Evolutionary conservation across 2,113 vertebrate genomes (phyloP).

Genomic region (Psittacus erithacus): DNA sequence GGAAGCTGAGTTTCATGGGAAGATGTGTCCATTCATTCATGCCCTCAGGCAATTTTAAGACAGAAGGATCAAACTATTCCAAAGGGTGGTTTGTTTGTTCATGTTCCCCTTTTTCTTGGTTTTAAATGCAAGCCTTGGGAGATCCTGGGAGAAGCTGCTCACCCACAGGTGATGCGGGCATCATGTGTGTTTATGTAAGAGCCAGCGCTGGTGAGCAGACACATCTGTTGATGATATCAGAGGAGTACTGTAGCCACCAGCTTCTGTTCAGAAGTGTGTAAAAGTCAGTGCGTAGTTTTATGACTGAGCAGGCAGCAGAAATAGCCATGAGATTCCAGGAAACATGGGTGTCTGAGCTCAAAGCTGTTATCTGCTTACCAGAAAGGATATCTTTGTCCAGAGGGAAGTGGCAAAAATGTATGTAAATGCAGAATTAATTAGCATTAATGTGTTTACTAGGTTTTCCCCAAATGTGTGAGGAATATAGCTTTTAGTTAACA

Average conservation of each 20-base stretch:
- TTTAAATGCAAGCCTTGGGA: not conserved
- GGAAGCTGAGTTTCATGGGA: not conserved
- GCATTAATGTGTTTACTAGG: not conserved
- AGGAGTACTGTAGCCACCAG: not conserved
- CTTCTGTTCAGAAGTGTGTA: not conserved
- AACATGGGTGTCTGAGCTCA: not conserved
- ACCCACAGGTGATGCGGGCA: not conserved
- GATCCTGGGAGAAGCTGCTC: not conserved
- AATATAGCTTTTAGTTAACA: not conserved
- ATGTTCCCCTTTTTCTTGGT: not conserved
- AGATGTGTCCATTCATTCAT: not conserved
- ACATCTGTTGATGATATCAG: not conserved
- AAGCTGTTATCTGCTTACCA: not conserved
- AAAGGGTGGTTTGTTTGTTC: not conserved
- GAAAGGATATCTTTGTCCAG: not conserved
- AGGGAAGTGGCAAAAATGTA: not conserved
- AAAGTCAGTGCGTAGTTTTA: not conserved
- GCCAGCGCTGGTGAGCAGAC: not conserved
- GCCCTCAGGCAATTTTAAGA: not conserved
- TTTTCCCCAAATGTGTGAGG: not conserved
- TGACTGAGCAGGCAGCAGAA: not conserved
- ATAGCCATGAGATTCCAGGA: not conserved
- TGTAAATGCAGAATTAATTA: not conserved
- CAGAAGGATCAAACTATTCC: not conserved
- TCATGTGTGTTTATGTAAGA: not conserved